Evolutionary conservation across 1,140 invertebrate genomes (phyloP).

Genomic region (Zaprionus davidi): DNA sequence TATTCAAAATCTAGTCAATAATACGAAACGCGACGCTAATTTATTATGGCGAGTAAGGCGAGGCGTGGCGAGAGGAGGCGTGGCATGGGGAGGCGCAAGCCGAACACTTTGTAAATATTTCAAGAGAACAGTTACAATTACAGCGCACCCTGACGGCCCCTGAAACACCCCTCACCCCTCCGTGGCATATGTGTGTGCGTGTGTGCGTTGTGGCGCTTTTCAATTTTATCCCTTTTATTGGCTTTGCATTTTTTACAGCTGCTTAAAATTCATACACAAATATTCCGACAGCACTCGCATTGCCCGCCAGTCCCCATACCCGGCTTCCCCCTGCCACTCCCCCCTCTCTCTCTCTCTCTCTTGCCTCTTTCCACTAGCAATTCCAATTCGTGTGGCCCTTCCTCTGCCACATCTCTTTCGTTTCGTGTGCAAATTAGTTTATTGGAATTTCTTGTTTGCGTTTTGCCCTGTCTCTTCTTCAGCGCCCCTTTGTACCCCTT

Average conservation of each 20-base stretch:
- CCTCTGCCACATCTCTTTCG: constrained; percentile 29
- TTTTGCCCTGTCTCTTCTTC: constrained; percentile 40
- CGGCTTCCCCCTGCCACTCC: neutral
- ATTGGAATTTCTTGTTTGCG: constrained; percentile 81
- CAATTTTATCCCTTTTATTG: constrained; percentile 82
- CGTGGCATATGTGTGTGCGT: constrained; percentile 14
- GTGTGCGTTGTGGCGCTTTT: constrained; percentile 49
- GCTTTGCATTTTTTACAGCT: constrained; percentile 72
- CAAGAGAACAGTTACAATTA: constrained; percentile 70
- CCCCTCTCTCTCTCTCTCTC: neutral
- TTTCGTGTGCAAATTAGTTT: constrained; percentile 83
- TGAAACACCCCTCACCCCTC: neutral
- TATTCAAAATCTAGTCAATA: constrained; percentile 83
- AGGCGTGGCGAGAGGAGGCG: neutral
- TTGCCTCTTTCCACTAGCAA: constrained; percentile 1
- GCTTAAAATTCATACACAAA: constrained; percentile 81
- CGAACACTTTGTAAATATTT: constrained; percentile 56
- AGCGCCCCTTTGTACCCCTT: neutral
- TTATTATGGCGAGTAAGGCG: constrained; percentile 58
- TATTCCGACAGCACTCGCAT: constrained; percentile 42
- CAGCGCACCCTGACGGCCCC: constrained; percentile 15
- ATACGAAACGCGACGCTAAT: constrained; percentile 79
- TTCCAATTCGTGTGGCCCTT: neutral
- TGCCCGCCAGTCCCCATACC: constrained; percentile 2
- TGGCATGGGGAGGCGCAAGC: neutral